These are phyloP conservation scores for Ellobius talpinus DNA, from an alignment of 2,113 vertebrate species.

Conservation along the genomic window DNA sequence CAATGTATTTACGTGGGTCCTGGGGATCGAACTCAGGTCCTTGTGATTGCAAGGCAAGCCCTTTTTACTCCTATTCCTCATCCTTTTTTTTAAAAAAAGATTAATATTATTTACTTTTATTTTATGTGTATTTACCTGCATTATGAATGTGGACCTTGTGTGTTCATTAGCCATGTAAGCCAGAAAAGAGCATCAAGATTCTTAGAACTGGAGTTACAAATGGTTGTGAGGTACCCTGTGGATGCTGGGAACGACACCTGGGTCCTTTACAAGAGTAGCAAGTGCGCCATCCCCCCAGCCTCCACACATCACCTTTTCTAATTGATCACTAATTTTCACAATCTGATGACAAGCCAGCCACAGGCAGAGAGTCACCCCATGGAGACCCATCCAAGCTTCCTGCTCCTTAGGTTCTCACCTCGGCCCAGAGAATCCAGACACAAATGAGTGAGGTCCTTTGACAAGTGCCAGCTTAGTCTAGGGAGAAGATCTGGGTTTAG, in stretches of 20 bases:
- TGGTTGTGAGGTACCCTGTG: background rate
- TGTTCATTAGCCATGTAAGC: background rate
- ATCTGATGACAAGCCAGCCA: background rate
- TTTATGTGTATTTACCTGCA: background rate
- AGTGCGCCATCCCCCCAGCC: background rate
- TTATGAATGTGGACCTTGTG: background rate
- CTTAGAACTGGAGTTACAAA: background rate
- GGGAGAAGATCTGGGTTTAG: no score
- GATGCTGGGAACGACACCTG: background rate
- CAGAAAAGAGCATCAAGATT: background rate
- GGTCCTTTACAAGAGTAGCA: background rate
- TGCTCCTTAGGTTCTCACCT: background rate
- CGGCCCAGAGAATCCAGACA: background rate
- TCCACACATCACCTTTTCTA: background rate
- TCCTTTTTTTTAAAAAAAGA: background rate
- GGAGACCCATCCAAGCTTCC: background rate
- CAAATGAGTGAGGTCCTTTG: background rate
- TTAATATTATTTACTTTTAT: background rate
- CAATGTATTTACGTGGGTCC: background rate
- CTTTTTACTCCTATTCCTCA: background rate
- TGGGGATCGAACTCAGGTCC: background rate
- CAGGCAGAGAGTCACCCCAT: background rate
- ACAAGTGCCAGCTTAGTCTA: no score
- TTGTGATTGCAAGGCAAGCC: background rate
- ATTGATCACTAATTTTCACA: background rate